A percentile compares a stretch with the other conserved stretches of the same genome.
phyloP scores from a whole-genome alignment of 2,113 vertebrate species.

The Brienomyrus longianalis region DNA sequence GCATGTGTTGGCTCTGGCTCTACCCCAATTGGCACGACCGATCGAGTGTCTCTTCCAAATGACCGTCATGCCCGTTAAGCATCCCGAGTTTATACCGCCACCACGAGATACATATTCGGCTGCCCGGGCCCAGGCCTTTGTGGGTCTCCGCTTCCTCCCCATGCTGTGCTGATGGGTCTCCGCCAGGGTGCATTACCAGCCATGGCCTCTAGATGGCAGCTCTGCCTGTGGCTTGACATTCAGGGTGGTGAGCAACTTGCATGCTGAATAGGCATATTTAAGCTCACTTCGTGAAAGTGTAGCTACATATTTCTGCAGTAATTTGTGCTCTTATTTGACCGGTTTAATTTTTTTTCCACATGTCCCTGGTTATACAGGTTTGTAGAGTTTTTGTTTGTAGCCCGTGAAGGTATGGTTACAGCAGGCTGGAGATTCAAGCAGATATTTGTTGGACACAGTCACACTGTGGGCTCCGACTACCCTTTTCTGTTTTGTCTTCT shows the following conservation, averaged over 20 bases:
- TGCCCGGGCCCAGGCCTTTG: not conserved
- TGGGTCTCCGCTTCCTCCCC: not conserved
- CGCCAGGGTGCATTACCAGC: not conserved
- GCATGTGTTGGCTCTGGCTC: not conserved
- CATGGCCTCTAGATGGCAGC: not conserved
- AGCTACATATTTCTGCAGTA: not conserved
- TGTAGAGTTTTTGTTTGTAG: not conserved
- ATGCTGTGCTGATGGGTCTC: not conserved
- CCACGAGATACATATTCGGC: not conserved
- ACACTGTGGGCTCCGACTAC: not conserved
- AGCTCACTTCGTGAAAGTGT: not conserved
- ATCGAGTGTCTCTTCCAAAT: not conserved
- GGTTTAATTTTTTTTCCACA: not conserved
- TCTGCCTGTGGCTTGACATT: not conserved
- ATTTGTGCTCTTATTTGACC: not conserved
- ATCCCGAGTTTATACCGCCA: not conserved
- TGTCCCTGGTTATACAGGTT: not conserved
- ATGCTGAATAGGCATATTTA: not conserved
- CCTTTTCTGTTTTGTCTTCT: not conserved
- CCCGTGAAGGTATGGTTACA: not conserved
- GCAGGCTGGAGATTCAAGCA: not conserved
- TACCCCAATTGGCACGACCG: not conserved
- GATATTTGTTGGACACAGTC: not conserved
- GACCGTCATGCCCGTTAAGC: not conserved
- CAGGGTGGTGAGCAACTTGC: too few relatives aligned